These are phyloP conservation scores for Himalopsyche tibetana DNA, from an alignment of 2,888 invertebrate species.

Conservation along the genomic window DNA sequence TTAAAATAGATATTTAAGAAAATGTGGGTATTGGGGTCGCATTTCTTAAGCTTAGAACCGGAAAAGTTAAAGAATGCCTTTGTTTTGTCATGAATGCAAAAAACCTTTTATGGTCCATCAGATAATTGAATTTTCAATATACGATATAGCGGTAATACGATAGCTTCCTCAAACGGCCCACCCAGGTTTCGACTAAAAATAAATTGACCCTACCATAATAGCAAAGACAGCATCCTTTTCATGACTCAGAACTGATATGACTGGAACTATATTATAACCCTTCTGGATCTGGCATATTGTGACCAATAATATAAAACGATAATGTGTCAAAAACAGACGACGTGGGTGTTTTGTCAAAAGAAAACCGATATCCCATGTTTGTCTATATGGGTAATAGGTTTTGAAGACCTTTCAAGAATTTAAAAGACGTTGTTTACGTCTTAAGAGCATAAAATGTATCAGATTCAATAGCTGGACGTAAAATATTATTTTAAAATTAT, in stretches of 20 bases:
- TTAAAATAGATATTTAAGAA: no score
- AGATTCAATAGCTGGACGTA: no score
- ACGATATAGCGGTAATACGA: no score
- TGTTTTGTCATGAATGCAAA: no score
- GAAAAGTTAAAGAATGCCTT: no score
- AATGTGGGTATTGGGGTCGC: no score
- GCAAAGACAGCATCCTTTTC: not conserved
- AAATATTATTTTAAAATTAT: no score
- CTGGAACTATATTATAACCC: not conserved
- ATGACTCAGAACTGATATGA: not conserved
- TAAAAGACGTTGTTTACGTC: not conserved
- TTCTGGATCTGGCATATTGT: constrained; percentile 23
- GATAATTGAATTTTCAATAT: no score
- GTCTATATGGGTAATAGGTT: constrained; percentile 5
- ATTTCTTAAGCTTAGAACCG: no score
- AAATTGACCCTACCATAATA: not conserved
- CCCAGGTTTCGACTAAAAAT: not conserved
- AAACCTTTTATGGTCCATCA: no score
- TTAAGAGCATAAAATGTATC: not conserved
- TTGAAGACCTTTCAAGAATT: constrained; percentile 16
- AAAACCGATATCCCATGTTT: not conserved
- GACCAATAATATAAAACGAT: constrained; percentile 15
- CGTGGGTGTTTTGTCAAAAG: not conserved
- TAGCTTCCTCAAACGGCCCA: no score
- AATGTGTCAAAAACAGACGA: constrained; percentile 17